phyloP scores from a whole-genome alignment of 2,113 vertebrate genomes.

The Nerophis ophidion region DNA sequence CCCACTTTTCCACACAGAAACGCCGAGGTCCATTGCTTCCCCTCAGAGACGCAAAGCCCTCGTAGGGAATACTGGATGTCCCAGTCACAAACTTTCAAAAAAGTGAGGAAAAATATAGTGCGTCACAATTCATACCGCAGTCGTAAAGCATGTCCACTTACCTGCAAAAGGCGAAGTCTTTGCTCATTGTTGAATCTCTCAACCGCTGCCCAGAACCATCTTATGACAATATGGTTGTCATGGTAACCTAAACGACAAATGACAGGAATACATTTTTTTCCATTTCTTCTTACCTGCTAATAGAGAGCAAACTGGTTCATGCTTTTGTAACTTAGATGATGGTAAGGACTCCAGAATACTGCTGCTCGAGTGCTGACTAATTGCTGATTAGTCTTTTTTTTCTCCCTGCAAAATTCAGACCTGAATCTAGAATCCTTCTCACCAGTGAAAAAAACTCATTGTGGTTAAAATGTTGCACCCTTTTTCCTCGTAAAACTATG shows the following conservation, averaged over 20 bases:
- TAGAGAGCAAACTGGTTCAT: background rate
- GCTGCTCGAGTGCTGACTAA: no score
- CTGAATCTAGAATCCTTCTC: no score
- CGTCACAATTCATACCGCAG: background rate
- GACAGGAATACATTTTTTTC: no score
- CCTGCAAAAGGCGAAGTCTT: conserved; percentile 85
- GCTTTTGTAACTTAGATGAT: no score
- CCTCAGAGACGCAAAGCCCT: conserved; percentile 88
- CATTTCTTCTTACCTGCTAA: background rate
- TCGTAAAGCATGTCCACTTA: conserved; percentile 30
- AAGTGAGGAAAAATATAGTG: background rate
- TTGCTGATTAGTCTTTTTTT: no score
- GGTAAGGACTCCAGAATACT: no score
- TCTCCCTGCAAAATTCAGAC: no score
- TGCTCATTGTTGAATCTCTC: conserved; percentile 95
- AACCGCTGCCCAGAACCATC: conserved; percentile 94
- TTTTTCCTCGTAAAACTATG: no score
- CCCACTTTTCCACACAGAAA: conserved; percentile 96
- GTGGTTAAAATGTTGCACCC: no score
- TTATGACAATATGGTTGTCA: conserved; percentile 92
- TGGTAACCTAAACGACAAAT: conserved; percentile 77
- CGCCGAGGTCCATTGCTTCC: conserved; percentile 91
- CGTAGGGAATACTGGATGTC: conserved; percentile 88
- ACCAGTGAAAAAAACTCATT: no score
- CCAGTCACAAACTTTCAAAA: conserved; percentile 84